These are phyloP conservation scores for Callithrix jacchus DNA, from an alignment of 2,113 vertebrate species.

Conservation along the genomic window DNA sequence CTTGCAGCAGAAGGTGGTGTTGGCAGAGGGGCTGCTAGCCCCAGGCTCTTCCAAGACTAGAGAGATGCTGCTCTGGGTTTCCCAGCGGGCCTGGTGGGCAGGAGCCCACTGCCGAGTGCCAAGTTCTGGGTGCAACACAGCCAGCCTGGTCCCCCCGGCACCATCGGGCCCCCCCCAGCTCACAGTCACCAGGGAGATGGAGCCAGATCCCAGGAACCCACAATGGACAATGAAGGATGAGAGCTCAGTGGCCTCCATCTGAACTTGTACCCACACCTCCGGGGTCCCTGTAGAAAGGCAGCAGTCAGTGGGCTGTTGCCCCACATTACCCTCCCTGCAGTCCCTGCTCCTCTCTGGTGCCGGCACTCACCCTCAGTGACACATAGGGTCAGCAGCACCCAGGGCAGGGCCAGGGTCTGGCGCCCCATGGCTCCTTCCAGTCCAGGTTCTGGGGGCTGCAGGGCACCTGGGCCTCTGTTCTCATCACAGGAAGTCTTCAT, in stretches of 20 bases:
- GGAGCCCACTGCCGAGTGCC: slow-evolving; percentile 32
- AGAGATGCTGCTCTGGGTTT: slow-evolving; percentile 46
- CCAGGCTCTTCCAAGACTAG: slow-evolving; percentile 2
- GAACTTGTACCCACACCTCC: slow-evolving; percentile 59
- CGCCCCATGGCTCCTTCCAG: not conserved
- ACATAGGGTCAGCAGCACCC: slow-evolving; percentile 21
- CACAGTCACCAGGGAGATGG: slow-evolving; percentile 61
- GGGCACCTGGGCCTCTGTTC: not conserved
- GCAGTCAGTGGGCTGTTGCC: not conserved
- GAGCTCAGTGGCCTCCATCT: not conserved
- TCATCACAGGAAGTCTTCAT: not conserved
- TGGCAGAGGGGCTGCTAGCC: not conserved
- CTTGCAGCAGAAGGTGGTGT: slow-evolving; percentile 67
- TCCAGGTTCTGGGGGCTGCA: not conserved
- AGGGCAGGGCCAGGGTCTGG: not conserved
- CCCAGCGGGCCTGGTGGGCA: slow-evolving; percentile 27
- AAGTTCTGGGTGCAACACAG: slow-evolving; percentile 49
- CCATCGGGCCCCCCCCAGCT: not conserved
- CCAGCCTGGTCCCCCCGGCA: not conserved
- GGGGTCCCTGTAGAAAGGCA: slow-evolving; percentile 34
- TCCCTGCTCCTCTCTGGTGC: not conserved
- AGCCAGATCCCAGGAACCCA: slow-evolving; percentile 50
- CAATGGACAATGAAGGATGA: slow-evolving; percentile 35
- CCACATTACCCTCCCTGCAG: rapidly evolving
- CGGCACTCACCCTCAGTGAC: slow-evolving; percentile 52